phyloP scores from a whole-genome alignment of 2,113 vertebrate genomes.

The Pachycephala philippinensis region DNA sequence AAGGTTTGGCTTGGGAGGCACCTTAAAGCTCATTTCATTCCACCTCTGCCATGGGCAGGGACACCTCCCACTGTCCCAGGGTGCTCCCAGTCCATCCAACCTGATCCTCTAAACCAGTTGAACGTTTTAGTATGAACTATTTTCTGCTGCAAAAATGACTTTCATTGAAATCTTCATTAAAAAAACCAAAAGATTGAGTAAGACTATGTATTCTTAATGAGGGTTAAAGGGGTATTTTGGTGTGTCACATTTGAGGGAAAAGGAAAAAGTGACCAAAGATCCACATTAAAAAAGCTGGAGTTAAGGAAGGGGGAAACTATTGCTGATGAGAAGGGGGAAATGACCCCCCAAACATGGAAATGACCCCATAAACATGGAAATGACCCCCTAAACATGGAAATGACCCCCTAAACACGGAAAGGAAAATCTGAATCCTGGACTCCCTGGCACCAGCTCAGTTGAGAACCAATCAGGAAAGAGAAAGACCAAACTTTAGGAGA shows the following conservation, averaged over 20 bases:
- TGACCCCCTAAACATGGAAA: background rate
- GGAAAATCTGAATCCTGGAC: background rate
- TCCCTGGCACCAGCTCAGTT: background rate
- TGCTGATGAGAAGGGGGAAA: background rate
- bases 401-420: background rate
- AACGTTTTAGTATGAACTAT: background rate
- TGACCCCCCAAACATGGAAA: background rate
- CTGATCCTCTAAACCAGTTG: background rate
- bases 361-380: background rate
- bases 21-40: fast-evolving
- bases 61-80: background rate
- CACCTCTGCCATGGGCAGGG: background rate
- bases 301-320: background rate
- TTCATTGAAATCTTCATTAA: background rate
- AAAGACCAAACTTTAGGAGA: background rate
- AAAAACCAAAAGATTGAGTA: background rate
- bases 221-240: background rate
- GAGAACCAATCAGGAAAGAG: background rate
- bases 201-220: fast-evolving
- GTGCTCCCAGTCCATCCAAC: background rate
- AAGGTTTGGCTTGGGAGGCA: background rate
- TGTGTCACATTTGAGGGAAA: background rate
- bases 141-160: background rate
- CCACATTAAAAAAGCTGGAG: background rate
- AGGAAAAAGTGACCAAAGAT: background rate